Evolutionary conservation across 1,140 invertebrate genomes (phyloP), one percentile per base, ranked within the genome.

Genomic region (Drosophila busckii): DNA sequence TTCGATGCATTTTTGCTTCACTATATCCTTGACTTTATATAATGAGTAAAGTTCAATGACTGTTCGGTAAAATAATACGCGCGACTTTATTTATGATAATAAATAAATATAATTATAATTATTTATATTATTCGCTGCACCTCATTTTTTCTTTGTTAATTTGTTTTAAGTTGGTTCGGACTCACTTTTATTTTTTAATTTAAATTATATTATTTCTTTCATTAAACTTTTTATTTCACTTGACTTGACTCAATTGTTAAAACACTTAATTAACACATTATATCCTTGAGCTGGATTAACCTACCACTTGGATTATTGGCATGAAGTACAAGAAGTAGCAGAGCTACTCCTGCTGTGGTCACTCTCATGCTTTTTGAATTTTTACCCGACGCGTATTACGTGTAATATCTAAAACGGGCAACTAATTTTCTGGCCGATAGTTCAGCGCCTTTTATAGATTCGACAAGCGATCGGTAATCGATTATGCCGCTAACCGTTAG

Each of bases 371-470:
- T 59, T 41, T 46, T 54, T 67, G 48, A 38, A 49, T 58, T 58
- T 60, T 54, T 46, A 53, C 66, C 58, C 54, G 60, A 66, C 65
- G 50, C 58, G 52, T 64, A 50, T 67, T 26, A 62, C 38, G 50
- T 40, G 62, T 45, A 28, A 45, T 45, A 55, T 69, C 55, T 49
- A 48, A 55, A 54, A 61, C 55, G 66, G 62, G 37, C 37, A 61
- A 80, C 73, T 80, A 58, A 67, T 66, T 80, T 63, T 52, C 40
- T 37, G 42, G 38, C 17, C 16, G n/a, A 5, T 17, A 22, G 32
- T n/a, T 16, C 28, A 29, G 22, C 56, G 25, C 13, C 61, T 78
- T 78, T 73, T 78, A 78, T 78, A 73, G 71, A 78, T 31, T 78
- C 53, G 22, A 22, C n/a, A n/a, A n/a, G n/a, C 28, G 49, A 44